These are phyloP conservation scores for Lacerta bilineata DNA, from an alignment of 2,797 vertebrate species.

Conservation along the genomic window DNA sequence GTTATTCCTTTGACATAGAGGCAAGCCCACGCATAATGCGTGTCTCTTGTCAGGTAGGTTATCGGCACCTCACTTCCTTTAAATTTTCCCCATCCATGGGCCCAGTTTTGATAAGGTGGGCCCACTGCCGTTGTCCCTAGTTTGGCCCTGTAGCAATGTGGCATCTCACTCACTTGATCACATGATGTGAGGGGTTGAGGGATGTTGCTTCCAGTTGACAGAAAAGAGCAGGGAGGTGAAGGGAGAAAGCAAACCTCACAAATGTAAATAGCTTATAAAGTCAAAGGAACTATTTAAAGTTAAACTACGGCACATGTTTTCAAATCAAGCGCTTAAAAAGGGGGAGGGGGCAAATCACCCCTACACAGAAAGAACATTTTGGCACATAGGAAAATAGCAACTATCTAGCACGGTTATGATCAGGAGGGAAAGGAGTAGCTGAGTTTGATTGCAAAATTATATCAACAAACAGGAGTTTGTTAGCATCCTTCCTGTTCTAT, in stretches of 20 bases:
- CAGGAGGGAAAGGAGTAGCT: not conserved
- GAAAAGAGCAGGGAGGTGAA: not conserved
- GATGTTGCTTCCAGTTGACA: not conserved
- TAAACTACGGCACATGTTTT: not conserved
- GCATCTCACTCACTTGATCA: too few relatives aligned
- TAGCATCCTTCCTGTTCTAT: too few relatives aligned
- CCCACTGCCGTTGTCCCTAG: too few relatives aligned
- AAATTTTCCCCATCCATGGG: not conserved
- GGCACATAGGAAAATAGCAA: not conserved
- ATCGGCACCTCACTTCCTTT: not conserved
- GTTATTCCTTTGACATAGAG: too few relatives aligned
- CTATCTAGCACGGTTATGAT: not conserved
- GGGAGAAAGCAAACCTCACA: not conserved
- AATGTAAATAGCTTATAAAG: not conserved
- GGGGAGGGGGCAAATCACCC: not conserved
- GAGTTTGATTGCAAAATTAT: not conserved
- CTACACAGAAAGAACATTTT: not conserved
- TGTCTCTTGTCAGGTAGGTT: not conserved
- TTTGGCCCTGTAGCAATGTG: too few relatives aligned
- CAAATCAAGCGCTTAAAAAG: not conserved
- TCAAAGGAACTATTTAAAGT: not conserved
- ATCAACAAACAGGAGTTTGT: not conserved
- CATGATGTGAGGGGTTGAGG: too few relatives aligned
- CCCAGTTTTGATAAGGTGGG: too few relatives aligned
- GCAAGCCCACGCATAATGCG: not conserved